Base-by-base conservation (phyloP, 2,797 vertebrate species). In the Synanceia verrucosa region DNA sequence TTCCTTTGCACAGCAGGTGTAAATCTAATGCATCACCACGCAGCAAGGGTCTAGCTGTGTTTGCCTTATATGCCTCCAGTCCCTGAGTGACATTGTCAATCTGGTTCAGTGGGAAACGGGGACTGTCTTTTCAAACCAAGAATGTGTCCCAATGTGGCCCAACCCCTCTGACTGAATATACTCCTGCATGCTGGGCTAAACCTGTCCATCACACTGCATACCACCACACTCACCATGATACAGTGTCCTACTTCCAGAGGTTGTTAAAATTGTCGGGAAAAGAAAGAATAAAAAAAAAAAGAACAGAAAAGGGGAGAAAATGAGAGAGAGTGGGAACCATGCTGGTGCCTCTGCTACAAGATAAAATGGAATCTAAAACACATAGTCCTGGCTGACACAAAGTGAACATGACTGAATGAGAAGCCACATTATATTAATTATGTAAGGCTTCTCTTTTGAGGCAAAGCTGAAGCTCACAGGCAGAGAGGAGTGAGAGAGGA, bases 341-440 rank as follows among this genome's bases (percentile, higher is more conserved):
- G 80, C 79, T 82, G 79, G 59, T 62, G 72, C 69, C 80, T 84
- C 67, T 76, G 80, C 63, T 59, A 78, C 72, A 50, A 91, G 92
- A 94, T 94, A 85, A 95, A 93, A 93, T 89, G 78, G 91, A 93
- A 93, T 94, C 90, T 90, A 90, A 93, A 90, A 86, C 84, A 83
- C 77, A 86, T 57, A 86, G 90, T 87, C 85, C 74, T 90, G 81
- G 77, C 83, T 91, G 91, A 89, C 89, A 84, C 82, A 90, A 86
- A 90, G 82, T 78, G 91, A 93, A 91, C 81, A 90, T 84, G 90
- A 86, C 92, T 92, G 88, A 87, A 91, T 88, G 86, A 92, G 92
- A 93, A 90, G 90, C 82, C 88, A 89, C 87, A 87, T 92, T 89
- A 70, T 91, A 94, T 94, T 94, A 94, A 94, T 94, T 94, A 93